These are phyloP conservation scores for Amblyraja radiata DNA, from an alignment of 2,797 vertebrate genomes.

Conservation along the genomic window DNA sequence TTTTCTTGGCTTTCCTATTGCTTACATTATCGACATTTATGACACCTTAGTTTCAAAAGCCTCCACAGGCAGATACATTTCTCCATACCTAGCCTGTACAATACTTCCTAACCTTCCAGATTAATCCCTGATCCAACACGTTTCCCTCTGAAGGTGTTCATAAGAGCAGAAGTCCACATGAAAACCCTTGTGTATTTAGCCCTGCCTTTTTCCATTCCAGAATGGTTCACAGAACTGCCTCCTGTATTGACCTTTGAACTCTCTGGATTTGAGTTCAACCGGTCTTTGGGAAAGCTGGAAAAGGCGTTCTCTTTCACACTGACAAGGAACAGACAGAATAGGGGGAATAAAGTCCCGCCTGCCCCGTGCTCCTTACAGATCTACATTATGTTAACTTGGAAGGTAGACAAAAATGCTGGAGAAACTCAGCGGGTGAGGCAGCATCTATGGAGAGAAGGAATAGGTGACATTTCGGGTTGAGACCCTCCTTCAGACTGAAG, in stretches of 20 bases:
- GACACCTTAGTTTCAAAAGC: neutral
- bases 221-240: constrained; percentile 94
- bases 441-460: too few species aligned
- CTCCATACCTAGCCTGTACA: neutral
- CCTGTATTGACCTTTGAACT: constrained; percentile 94
- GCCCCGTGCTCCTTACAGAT: neutral
- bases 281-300: constrained; percentile 73
- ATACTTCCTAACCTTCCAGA: neutral
- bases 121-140: neutral
- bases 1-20: neutral
- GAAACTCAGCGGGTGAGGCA: too few species aligned
- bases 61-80: neutral
- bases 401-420: too few species aligned
- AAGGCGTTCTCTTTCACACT: neutral
- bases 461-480: too few species aligned
- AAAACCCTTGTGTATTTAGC: neutral
- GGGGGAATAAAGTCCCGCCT: neutral
- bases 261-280: constrained; percentile 94
- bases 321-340: neutral
- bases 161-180: too few species aligned
- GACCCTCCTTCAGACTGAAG: too few species aligned
- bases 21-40: neutral
- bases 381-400: too few species aligned
- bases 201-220: constrained; percentile 55
- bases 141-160: neutral